phyloP scores from a whole-genome alignment of 2,888 invertebrate species.

The Amiota mariae region DNA sequence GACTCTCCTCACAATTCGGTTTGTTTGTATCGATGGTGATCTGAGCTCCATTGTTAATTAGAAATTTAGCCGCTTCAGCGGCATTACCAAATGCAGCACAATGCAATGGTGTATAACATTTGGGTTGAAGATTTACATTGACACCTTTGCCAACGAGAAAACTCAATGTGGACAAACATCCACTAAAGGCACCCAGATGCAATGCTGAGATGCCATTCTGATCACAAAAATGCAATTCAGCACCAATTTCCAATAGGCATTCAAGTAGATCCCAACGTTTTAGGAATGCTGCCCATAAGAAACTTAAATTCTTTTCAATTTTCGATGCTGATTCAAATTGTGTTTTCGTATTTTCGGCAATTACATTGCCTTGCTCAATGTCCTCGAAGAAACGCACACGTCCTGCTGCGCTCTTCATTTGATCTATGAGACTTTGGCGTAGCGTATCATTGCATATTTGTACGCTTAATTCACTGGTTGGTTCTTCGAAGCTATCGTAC shows the following conservation, averaged over 20 bases:
- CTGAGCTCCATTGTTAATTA: constrained; percentile 82
- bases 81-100: constrained; percentile 93
- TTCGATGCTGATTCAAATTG: constrained; percentile 78
- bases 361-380: constrained; percentile 81
- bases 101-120: constrained; percentile 87
- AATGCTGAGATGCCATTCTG: constrained; percentile 83
- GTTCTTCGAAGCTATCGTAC: constrained; percentile 87
- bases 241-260: constrained; percentile 79
- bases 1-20: constrained; percentile 82
- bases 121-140: constrained; percentile 81
- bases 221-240: constrained; percentile 82
- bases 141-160: constrained; percentile 81
- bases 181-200: constrained; percentile 85
- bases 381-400: constrained; percentile 82
- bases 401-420: constrained; percentile 82
- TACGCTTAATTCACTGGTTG: constrained; percentile 80
- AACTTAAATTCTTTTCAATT: constrained; percentile 81
- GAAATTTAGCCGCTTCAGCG: constrained; percentile 84
- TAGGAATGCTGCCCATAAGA: constrained; percentile 84
- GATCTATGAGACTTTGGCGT: constrained; percentile 82
- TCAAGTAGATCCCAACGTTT: constrained; percentile 81
- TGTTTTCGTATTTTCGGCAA: constrained; percentile 76
- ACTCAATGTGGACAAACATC: constrained; percentile 81
- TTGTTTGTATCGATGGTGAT: constrained; percentile 81
- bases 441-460: constrained; percentile 84